A percentile compares a stretch with the other conserved stretches of the same genome.
phyloP scores from a whole-genome alignment of 2,888 invertebrate species.

The Drosophila macrospina region DNA sequence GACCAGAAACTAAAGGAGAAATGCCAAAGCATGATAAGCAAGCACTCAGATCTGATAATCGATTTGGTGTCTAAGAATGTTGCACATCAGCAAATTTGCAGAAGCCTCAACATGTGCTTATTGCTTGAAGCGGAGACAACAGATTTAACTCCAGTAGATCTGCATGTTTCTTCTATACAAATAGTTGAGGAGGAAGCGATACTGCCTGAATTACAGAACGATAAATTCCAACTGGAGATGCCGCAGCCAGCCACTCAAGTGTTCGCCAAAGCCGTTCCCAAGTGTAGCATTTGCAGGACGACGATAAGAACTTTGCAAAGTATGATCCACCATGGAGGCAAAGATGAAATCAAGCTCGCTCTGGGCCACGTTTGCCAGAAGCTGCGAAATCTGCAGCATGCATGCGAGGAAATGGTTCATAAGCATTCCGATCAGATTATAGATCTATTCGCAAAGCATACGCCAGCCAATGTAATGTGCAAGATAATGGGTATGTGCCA shows the following conservation, averaged over 20 bases:
- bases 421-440: conserved; percentile 11
- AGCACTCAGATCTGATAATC: conserved; percentile 5
- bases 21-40: conserved; percentile 14
- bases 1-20: background rate
- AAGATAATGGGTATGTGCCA: conserved; percentile 16
- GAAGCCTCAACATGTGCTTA: conserved; percentile 11
- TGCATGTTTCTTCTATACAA: background rate
- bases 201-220: background rate
- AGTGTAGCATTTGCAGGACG: conserved; percentile 3
- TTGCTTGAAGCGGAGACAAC: background rate
- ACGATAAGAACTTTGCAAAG: background rate
- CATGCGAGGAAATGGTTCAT: conserved; percentile 13
- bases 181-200: background rate
- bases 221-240: background rate
- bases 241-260: conserved; percentile 1
- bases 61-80: conserved; percentile 11
- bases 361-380: conserved; percentile 8
- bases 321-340: background rate
- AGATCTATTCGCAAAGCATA: conserved; percentile 7
- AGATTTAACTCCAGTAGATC: background rate
- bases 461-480: conserved; percentile 6
- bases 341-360: conserved; percentile 8
- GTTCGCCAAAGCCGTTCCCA: background rate
- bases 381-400: background rate
- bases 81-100: conserved; percentile 17